A percentile compares a stretch with the other conserved stretches of the same genome.
phyloP scores from a whole-genome alignment of 1,140 invertebrate species.

The Dryas iulia region DNA sequence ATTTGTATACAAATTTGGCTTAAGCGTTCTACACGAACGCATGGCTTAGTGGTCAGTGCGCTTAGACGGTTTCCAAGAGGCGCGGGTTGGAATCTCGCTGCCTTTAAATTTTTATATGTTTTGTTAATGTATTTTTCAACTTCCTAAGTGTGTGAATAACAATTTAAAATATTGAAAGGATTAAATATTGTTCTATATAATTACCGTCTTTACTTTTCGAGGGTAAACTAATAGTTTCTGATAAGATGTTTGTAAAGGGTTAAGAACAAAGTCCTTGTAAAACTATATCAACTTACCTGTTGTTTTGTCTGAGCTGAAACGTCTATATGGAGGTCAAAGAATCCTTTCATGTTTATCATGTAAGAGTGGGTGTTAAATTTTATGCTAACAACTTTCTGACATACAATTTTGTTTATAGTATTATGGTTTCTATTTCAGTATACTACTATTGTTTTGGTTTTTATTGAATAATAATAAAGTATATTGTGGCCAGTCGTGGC shows the following conservation, averaged over 20 bases:
- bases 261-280: not conserved
- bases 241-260: not conserved
- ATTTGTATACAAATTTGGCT: too few species aligned
- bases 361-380: not conserved
- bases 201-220: not conserved
- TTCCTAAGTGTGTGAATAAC: too few species aligned
- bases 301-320: not conserved
- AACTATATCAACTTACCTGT: not conserved
- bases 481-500: too few species aligned
- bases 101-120: too few species aligned
- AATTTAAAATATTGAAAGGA: too few species aligned
- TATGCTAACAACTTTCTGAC: not conserved
- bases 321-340: not conserved
- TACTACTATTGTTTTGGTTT: too few species aligned
- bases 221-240: not conserved
- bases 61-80: too few species aligned
- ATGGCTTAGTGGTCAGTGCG: too few species aligned
- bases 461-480: too few species aligned
- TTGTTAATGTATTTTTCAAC: too few species aligned
- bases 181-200: not conserved
- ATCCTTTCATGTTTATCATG: not conserved
- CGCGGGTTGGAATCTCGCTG: too few species aligned
- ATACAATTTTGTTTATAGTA: not conserved
- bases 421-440: not conserved
- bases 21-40: too few species aligned